Evolutionary conservation across 2,113 vertebrate genomes (phyloP).

Genomic region (Phycodurus eques): DNA sequence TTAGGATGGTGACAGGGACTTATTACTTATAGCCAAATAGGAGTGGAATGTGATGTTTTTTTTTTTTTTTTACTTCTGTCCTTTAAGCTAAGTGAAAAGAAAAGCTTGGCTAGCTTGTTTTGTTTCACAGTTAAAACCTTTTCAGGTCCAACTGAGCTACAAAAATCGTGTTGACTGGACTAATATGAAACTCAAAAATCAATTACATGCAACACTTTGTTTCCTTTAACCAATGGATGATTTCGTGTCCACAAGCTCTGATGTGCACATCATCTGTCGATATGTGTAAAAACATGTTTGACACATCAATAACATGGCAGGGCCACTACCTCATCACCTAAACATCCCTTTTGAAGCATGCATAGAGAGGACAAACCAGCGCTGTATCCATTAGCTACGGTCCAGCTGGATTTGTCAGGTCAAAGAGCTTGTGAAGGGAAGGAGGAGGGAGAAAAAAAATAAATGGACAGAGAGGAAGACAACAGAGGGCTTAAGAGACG

Average conservation of each 20-base stretch:
- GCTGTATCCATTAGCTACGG: conserved; percentile 53
- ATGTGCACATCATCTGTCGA: not conserved
- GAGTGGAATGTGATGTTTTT: not conserved
- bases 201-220: not conserved
- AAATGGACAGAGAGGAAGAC: conserved; percentile 19
- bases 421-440: conserved; percentile 43
- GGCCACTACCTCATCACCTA: conserved; percentile 36
- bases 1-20: conserved; percentile 4
- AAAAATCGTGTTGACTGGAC: not conserved
- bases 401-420: conserved; percentile 49
- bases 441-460: conserved; percentile 23
- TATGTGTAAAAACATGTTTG: not conserved
- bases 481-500: conserved; percentile 1
- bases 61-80: no score
- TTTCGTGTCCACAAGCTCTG: not conserved
- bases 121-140: not conserved
- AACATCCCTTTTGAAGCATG: conserved; percentile 36
- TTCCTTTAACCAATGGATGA: not conserved
- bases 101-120: not conserved
- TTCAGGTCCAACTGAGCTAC: not conserved
- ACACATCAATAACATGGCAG: conserved; percentile 45
- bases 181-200: not conserved
- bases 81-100: not conserved
- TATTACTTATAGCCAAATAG: not conserved
- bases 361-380: conserved; percentile 30